phyloP scores from a whole-genome alignment of 2,888 invertebrate species.

The Zhengitettix transpicula region DNA sequence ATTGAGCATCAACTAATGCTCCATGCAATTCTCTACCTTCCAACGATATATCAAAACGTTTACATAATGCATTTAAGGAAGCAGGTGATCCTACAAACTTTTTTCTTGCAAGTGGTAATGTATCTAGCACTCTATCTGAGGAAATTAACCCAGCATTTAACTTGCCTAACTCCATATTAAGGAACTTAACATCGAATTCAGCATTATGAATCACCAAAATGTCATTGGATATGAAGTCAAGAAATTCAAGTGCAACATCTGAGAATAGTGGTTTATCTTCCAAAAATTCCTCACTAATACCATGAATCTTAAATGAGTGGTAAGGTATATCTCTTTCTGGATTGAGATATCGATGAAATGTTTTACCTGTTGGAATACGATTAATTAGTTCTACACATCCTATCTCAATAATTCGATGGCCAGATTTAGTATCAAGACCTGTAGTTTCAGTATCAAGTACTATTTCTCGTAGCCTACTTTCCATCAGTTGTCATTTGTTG shows the following conservation, averaged over 20 bases:
- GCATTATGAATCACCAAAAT: background rate
- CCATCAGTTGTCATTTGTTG: background rate
- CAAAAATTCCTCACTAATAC: background rate
- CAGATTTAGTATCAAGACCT: too few species aligned
- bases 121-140: background rate
- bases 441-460: background rate
- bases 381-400: too few species aligned
- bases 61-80: background rate
- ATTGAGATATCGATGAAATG: background rate
- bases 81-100: background rate
- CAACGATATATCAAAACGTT: background rate
- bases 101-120: background rate
- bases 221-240: background rate
- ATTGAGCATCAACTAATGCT: background rate
- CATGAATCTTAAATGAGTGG: background rate
- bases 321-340: background rate
- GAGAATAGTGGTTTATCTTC: background rate
- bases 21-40: background rate
- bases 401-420: too few species aligned
- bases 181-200: background rate
- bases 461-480: background rate
- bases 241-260: background rate
- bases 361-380: background rate
- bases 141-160: too few species aligned
- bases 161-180: background rate